Conservation (phyloP, 2,797 vertebrate genomes). For the Danio choprae region DNA sequence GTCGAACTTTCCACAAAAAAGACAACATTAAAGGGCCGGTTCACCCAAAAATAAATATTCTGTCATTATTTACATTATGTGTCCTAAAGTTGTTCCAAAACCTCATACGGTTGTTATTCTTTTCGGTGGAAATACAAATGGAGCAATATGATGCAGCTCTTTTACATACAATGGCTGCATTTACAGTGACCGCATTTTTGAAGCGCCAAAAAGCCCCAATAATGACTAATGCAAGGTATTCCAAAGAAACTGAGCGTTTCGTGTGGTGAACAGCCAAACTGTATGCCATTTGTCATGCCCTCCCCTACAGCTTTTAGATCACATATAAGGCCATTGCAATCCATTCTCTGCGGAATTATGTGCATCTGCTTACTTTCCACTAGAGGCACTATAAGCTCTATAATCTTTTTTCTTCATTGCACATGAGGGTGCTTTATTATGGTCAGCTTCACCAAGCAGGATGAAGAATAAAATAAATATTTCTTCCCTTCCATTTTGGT, state of each 20-base stretch:
- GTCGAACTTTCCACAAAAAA: background rate
- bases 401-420: too few species aligned
- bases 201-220: slow-evolving; percentile 6
- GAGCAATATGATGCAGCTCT: background rate
- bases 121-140: background rate
- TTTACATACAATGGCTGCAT: slow-evolving; percentile 1
- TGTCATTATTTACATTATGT: slow-evolving; percentile 29
- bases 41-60: slow-evolving; percentile 4
- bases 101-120: slow-evolving; percentile 10
- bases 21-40: background rate
- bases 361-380: background rate
- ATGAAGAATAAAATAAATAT: too few species aligned
- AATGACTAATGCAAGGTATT: slow-evolving; percentile 7
- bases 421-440: too few species aligned
- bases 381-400: background rate
- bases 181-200: slow-evolving; percentile 5
- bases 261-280: background rate
- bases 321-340: background rate
- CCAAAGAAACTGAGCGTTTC: background rate
- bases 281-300: background rate
- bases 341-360: background rate
- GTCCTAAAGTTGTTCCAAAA: slow-evolving; percentile 1
- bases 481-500: too few species aligned
- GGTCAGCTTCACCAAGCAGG: too few species aligned
- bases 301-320: background rate